Percentiles rank a stretch among this genome's conserved stretches.
Evolutionary conservation across 92 coral and sea anemone genomes (phyloP).

Genomic region (Bergia puertoricense): DNA sequence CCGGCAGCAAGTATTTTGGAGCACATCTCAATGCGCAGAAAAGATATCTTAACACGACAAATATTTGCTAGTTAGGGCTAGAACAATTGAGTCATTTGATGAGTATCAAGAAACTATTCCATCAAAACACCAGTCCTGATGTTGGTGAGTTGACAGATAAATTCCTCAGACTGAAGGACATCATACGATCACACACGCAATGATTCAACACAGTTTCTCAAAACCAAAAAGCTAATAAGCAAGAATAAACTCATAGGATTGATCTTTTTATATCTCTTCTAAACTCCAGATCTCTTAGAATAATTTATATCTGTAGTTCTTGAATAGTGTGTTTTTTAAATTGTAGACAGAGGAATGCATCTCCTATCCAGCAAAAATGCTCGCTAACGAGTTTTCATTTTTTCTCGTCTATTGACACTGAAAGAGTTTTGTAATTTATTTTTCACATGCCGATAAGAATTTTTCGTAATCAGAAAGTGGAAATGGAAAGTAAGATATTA

Average conservation of each 20-base stretch:
- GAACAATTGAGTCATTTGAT: not conserved
- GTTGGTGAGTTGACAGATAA: not conserved
- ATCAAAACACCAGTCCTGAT: not conserved
- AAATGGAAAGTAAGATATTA: not conserved
- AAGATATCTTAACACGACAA: not conserved
- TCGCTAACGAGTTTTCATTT: slow-evolving; percentile 9
- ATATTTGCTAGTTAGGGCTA: not conserved
- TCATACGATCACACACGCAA: slow-evolving; percentile 36
- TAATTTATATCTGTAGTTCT: not conserved
- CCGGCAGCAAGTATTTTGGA: not conserved
- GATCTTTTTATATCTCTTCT: not conserved
- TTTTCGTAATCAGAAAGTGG: not conserved
- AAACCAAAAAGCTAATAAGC: not conserved
- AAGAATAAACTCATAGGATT: not conserved
- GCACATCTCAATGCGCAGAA: not conserved
- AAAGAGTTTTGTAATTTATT: not conserved
- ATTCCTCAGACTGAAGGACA: slow-evolving; percentile 3
- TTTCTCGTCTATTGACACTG: slow-evolving; percentile 15
- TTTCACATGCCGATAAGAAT: slow-evolving; percentile 19
- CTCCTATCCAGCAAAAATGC: not conserved
- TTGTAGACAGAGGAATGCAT: not conserved
- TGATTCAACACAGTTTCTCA: not conserved
- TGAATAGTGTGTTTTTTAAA: not conserved
- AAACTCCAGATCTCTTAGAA: not conserved
- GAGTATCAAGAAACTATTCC: not conserved